Evolutionary conservation across 2,113 vertebrate species (phyloP).

Genomic region (Ardeotis arabs): DNA sequence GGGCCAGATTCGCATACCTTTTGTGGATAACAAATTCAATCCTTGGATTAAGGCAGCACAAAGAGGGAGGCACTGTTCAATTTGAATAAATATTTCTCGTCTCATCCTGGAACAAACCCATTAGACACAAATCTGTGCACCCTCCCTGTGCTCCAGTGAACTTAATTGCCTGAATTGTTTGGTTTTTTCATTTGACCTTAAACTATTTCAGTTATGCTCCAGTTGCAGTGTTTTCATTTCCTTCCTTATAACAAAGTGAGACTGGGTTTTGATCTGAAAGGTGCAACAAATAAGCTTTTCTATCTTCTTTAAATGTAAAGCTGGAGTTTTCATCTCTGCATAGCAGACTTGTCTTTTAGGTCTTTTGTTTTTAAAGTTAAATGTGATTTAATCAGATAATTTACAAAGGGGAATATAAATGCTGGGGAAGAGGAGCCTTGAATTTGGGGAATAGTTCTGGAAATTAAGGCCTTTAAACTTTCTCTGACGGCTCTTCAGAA

Average conservation of each 20-base stretch:
- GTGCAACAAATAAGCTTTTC: background rate
- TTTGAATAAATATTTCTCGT: background rate
- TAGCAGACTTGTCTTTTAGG: background rate
- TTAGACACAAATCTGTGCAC: background rate
- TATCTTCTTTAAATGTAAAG: background rate
- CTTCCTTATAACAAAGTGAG: background rate
- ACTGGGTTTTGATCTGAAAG: background rate
- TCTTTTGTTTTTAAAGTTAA: background rate
- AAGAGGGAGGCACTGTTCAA: background rate
- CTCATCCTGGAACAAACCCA: background rate
- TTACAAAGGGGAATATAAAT: background rate
- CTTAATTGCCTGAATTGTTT: background rate
- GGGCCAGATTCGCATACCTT: background rate
- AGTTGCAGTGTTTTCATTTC: slow-evolving; percentile 4
- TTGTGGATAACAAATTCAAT: background rate
- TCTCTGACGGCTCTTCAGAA: background rate
- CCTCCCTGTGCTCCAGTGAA: background rate
- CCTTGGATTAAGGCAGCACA: background rate
- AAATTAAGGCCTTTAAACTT: background rate
- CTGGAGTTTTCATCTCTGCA: background rate
- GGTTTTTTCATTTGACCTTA: slow-evolving; percentile 8
- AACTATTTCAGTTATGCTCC: background rate
- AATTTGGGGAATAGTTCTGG: background rate
- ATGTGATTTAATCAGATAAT: background rate
- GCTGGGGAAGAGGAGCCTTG: background rate